A percentile compares a stretch with the other conserved stretches of the same genome.
phyloP scores from a whole-genome alignment of 2,113 vertebrate genomes.

The Microtus richardsoni region DNA sequence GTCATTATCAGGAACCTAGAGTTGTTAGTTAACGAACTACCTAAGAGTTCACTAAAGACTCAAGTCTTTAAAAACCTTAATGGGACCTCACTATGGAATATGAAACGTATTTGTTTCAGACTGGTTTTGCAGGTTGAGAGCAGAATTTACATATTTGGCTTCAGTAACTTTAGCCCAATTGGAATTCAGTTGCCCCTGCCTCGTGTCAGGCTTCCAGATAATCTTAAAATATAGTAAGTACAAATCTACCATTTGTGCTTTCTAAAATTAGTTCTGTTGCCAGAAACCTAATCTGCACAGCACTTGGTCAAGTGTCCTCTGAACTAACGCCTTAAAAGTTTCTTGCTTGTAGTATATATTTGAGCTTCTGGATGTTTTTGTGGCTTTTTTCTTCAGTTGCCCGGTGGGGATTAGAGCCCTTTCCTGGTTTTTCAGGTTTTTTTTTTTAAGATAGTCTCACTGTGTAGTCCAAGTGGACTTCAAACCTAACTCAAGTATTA shows the following conservation, averaged over 20 bases:
- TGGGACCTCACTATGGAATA: not conserved
- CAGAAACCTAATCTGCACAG: conserved; percentile 38
- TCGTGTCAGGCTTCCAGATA: not conserved
- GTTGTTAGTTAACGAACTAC: not conserved
- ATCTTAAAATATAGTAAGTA: not conserved
- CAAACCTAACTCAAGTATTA: not conserved
- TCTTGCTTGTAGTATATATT: not conserved
- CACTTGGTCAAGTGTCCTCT: not conserved
- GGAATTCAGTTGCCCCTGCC: not conserved
- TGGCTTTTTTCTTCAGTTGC: not conserved
- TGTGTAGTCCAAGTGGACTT: not conserved
- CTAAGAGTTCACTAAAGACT: not conserved
- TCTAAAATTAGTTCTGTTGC: conserved; percentile 55
- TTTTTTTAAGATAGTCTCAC: not conserved
- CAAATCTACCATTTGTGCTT: conserved; percentile 55
- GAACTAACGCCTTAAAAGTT: not conserved
- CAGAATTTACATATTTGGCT: not conserved
- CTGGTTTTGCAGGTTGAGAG: not conserved
- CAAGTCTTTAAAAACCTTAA: not conserved
- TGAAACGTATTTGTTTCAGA: not conserved
- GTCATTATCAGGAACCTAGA: not conserved
- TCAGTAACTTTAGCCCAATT: not conserved
- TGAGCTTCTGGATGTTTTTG: not conserved
- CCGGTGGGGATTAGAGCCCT: not conserved
- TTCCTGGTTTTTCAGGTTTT: not conserved